Evolutionary conservation across 1,140 invertebrate genomes (phyloP), one percentile per base, ranked within the genome.

Genomic region (Papilio polyxenes): DNA sequence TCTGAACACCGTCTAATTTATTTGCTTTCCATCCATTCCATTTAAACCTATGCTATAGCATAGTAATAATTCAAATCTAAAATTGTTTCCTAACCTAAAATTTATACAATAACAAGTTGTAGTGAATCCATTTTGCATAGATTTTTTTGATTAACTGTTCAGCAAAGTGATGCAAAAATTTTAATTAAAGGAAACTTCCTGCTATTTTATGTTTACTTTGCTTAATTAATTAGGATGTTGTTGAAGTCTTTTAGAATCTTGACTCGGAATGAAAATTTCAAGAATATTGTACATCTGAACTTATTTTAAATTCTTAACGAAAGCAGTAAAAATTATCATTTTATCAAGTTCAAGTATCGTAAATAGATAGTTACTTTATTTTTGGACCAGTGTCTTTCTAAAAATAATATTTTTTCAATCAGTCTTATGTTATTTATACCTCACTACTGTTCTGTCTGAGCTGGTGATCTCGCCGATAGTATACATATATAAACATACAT

Each of bases 161-260:
- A 72, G 65, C 37, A 72, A 72, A 72, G 65, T 31, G 23, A 15
- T 72, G 65, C 65, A 72, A 72, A 10, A 72, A 72, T 72, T 72
- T 72, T 72, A 72, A 37, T 72, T 72, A 17, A 72, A 72, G 31
- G 31, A 40, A 72, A 40, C 23, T 31, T 31, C 23, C 2, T 31
- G 23, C 2, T 31, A 23, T 69, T 69, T 31, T 37, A 11, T 23
- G 8, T 65, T 69, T 13, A 37, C 37, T 37, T 72, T 15, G 17
- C 23, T 72, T 31, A 72, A 5, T 40, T 72, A 72, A 72, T 72
- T 72, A 72, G 13, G 37, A 17, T 72, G 65, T 69, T 37, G 31
- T 72, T 72, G 31, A 72, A 72, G 13, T 15, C 5, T 37, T 15
- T 72, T 37, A 72, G 20, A 72, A 37, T 65, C 20, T 9, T 65